Percentiles rank a stretch among this genome's conserved stretches.
Evolutionary conservation across 2,888 invertebrate genomes (phyloP).

Genomic region (Gymnoscelis rufifasciata): DNA sequence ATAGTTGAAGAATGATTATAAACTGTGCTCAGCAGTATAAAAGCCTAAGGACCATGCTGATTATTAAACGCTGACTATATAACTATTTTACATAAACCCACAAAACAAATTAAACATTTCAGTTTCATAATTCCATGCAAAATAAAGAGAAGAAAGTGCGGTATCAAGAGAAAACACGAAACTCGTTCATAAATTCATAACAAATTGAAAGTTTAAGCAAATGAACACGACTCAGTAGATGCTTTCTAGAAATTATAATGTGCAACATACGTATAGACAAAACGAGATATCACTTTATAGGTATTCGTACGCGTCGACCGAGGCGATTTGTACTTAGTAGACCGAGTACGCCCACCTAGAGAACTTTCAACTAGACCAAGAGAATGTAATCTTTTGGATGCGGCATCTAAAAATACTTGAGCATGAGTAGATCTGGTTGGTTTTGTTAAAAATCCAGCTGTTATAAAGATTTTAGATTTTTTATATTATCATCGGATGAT

Average conservation of each 20-base stretch:
- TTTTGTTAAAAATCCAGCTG: too few relatives aligned
- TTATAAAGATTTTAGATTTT: too few relatives aligned
- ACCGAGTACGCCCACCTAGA: slow-evolving; percentile 55
- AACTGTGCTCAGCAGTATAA: too few relatives aligned
- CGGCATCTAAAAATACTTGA: slow-evolving; percentile 2
- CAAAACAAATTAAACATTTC: neutral
- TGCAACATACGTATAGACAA: slow-evolving; percentile 43
- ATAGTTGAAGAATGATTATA: too few relatives aligned
- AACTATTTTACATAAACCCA: too few relatives aligned
- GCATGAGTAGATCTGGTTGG: too few relatives aligned
- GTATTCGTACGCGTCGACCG: slow-evolving; percentile 44
- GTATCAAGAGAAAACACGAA: slow-evolving; percentile 52
- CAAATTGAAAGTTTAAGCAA: slow-evolving; percentile 72
- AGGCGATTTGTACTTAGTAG: slow-evolving; percentile 55
- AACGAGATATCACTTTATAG: slow-evolving; percentile 39
- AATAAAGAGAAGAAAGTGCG: slow-evolving; percentile 32
- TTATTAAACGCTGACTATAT: too few relatives aligned
- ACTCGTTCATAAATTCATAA: slow-evolving; percentile 58
- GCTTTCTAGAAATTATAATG: slow-evolving; percentile 70
- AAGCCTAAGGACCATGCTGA: too few relatives aligned
- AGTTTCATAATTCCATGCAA: slow-evolving; percentile 19
- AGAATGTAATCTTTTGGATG: slow-evolving; percentile 5
- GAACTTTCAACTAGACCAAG: slow-evolving; percentile 26
- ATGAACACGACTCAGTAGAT: slow-evolving; percentile 56
- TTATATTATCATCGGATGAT: too few relatives aligned